Evolutionary conservation across 2,888 invertebrate genomes (phyloP), one percentile per base, ranked within the genome.

Genomic region (Drosophila melanosoma): DNA sequence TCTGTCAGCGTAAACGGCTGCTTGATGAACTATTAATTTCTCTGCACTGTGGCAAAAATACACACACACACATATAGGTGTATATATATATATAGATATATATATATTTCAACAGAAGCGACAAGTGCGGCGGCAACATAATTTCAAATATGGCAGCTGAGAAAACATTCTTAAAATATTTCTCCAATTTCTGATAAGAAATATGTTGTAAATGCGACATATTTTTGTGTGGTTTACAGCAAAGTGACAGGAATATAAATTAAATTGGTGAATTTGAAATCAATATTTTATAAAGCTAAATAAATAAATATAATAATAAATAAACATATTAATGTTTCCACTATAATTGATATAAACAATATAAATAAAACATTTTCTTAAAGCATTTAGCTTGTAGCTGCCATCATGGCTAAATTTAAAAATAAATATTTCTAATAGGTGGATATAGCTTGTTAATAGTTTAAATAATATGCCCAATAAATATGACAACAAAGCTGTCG

Each of bases 1-100:
- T 87, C 83, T 82, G 88, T 74, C 88, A 89, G 73, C 79, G 54
- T 72, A 59, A 48, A 68, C 69, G 61, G 76, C 63, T 69, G 80
- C 67, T 70, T 89, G 89, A 87, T 87, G 82, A 85, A 87, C 87
- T 85, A 89, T 89, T 85, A 85, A 84, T 87, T 89, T 84, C 59
- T 69, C 40, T 40, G 35, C 36, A 52, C 49, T 35, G 53, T 54
- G 53, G 36, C 57, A 62, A 65, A 69, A 67, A 36, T 23, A 54
- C 17, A 26, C 6, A 35, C 10, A 5, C 33, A 53, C 15, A 33
- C 10, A 4, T n/a, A n/a, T n/a, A n/a, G n/a, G n/a, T n/a, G n/a
- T 8, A 23, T 48, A 26, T n/a, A 42, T 53, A 64, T 76, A 76
- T 83, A 17, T 15, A 4, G 3, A 49, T 10, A 26, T 26, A 10